Evolutionary conservation across 2,888 invertebrate genomes (phyloP), one percentile per base, ranked within the genome.

Genomic region (Palloptera scutellata): DNA sequence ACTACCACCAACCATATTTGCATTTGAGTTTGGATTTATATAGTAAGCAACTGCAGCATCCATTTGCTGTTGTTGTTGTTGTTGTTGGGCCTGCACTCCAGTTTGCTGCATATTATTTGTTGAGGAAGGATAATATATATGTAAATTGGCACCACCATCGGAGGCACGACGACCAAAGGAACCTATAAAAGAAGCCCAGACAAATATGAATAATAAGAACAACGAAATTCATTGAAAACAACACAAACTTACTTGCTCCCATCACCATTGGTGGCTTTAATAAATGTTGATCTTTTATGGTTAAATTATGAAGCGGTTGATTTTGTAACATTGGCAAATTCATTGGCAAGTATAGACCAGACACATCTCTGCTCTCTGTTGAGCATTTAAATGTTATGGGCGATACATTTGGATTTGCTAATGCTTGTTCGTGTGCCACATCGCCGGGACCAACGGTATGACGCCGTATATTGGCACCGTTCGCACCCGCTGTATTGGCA

Each of bases 371-470:
- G 65, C 72, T 77, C 53, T 82, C 81, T 20, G 69, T 69, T 8
- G 80, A 77, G 57, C 79, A 81, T 76, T 84, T 85, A 68, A 85
- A 85, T 69, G 84, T 80, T 17, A 85, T 81, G 43, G 85, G 82
- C 68, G 80, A 77, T 60, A 81, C 81, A 71, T 82, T 76, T 0
- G 84, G 82, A 81, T 84, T 87, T 73, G 87, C 88, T 75, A 89
- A 86, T n/a, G 87, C 91, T 87, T 93, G 93, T 74, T 93, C 92
- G 79, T 95, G 95, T 0, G 93, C 89, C 43, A 94, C 91, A 86
- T 96, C 95, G 3, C 96, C 96, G 0, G 95, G 95, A 0, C 97
- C 97, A 1, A 97, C 96, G 0, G 97, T 97, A 83, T 97, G 97
- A 19, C 97, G 87, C 51, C 97, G 87, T 61, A 92, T 90, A 59